Evolutionary conservation across 2,797 vertebrate genomes (phyloP).

Genomic region (Spinibarbus caldwelli): DNA sequence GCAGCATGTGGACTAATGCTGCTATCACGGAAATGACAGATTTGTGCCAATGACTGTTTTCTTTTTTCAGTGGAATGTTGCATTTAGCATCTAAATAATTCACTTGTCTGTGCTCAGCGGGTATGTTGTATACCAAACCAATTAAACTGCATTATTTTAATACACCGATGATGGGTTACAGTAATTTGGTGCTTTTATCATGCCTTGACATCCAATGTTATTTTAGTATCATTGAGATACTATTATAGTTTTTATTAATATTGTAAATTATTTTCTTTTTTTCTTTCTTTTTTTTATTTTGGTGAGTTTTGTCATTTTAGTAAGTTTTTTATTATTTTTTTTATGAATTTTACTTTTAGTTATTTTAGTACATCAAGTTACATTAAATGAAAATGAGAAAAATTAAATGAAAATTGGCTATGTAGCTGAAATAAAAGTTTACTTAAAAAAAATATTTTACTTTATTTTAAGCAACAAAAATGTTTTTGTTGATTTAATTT

Average conservation of each 20-base stretch:
- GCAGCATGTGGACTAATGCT: constrained; percentile 26
- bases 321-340: background rate
- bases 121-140: background rate
- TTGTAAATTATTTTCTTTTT: background rate
- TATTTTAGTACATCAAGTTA: background rate
- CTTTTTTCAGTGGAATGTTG: background rate
- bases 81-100: constrained; percentile 36
- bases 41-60: background rate
- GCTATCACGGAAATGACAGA: background rate
- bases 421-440: no score
- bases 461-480: background rate
- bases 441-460: no score
- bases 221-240: background rate
- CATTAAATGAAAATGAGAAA: no score
- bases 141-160: background rate
- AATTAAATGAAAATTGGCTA: no score
- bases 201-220: background rate
- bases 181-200: background rate
- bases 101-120: background rate
- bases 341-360: background rate
- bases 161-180: background rate
- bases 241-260: background rate
- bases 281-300: background rate
- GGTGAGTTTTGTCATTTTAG: background rate
- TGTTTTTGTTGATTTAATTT: background rate